Conservation (phyloP, 2,888 invertebrate species). For the Monoplex corrugatus region DNA sequence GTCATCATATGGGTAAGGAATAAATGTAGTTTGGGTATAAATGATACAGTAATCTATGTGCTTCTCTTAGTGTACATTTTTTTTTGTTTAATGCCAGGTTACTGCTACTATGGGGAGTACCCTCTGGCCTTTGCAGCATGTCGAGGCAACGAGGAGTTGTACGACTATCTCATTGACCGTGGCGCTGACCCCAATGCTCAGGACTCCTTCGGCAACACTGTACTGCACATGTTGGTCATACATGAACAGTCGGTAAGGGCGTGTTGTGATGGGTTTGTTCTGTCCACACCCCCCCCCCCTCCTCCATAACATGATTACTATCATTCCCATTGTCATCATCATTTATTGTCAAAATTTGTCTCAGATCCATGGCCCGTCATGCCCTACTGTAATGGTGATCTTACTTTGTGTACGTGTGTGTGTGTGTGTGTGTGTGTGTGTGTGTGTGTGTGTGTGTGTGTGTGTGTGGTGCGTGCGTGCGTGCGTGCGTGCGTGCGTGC, state of each 20-base stretch:
- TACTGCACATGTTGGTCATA: conserved; percentile 99
- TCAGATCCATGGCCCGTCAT: background rate
- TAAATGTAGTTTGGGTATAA: too few relatives aligned
- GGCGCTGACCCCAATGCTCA: conserved; percentile 97
- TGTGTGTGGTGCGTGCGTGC: too few relatives aligned
- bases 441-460: too few relatives aligned
- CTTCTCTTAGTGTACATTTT: too few relatives aligned
- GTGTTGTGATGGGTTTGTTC: too few relatives aligned
- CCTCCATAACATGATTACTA: background rate
- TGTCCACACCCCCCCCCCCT: background rate
- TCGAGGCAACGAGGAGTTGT: conserved; percentile 97
- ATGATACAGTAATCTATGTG: too few relatives aligned
- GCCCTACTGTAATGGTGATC: background rate
- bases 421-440: background rate
- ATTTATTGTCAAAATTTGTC: too few relatives aligned
- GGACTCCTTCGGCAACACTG: conserved; percentile 98
- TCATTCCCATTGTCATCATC: background rate
- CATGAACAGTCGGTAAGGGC: conserved; percentile 94
- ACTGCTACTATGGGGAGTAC: conserved; percentile 98
- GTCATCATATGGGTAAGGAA: too few relatives aligned
- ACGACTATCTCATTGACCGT: conserved; percentile 94
- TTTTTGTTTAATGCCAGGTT: too few relatives aligned
- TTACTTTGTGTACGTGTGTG: background rate
- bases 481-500: too few relatives aligned
- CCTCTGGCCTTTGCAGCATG: conserved; percentile 99